phyloP scores from a whole-genome alignment of 1,140 invertebrate species.

The Heterodera carotae region DNA sequence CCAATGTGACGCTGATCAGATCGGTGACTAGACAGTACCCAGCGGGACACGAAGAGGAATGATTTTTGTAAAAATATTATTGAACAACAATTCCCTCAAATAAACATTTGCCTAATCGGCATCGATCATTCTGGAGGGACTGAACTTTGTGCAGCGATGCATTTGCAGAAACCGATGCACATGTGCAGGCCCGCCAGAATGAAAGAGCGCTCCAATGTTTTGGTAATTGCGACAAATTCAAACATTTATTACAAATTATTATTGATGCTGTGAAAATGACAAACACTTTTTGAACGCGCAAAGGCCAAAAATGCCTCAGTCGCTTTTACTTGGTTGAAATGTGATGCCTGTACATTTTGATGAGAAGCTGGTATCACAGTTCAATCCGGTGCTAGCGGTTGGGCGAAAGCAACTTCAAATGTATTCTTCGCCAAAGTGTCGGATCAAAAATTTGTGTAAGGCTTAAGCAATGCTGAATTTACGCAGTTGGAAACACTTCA shows the following conservation, averaged over 20 bases:
- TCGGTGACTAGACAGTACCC: constrained; percentile 34
- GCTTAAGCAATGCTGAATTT: no score
- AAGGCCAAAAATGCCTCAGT: neutral
- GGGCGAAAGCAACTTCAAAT: neutral
- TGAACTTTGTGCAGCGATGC: constrained; percentile 25
- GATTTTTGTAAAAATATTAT: neutral
- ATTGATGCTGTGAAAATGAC: neutral
- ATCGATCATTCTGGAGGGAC: constrained; percentile 24
- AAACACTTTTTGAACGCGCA: no score
- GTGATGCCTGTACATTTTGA: constrained; percentile 13
- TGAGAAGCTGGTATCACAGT: constrained; percentile 27
- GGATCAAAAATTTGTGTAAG: no score
- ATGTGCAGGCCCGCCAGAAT: constrained; percentile 31
- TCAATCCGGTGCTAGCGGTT: constrained; percentile 27
- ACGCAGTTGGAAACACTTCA: no score
- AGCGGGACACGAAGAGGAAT: constrained; percentile 9
- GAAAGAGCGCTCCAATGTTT: neutral
- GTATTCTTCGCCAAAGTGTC: neutral
- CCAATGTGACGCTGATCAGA: neutral
- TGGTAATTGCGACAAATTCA: no score
- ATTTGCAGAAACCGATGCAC: constrained; percentile 18
- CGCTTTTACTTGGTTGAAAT: constrained; percentile 31
- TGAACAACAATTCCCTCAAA: neutral
- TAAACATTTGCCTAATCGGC: no score
- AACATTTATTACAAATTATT: neutral